Evolutionary conservation across 2,888 invertebrate genomes (phyloP), one percentile per base, ranked within the genome.

Genomic region (Agonopterix subpropinquella): DNA sequence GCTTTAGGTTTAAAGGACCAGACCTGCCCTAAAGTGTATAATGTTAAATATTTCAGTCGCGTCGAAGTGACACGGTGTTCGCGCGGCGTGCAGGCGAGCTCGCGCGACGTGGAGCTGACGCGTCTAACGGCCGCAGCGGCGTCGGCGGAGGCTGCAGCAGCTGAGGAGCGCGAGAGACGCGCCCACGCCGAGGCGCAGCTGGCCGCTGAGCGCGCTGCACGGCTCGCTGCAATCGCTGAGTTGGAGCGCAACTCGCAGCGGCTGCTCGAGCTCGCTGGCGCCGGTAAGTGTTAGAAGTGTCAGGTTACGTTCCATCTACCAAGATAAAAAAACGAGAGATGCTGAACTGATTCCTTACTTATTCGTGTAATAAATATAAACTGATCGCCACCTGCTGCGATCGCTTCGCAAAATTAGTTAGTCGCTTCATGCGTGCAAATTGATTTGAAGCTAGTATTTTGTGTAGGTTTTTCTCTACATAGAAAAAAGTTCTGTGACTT

Each of bases 201-300:
- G 58, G 91, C 91, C 41, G 92, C 92, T 10, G 95, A 95, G 64
- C 89, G 91, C 2, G 90, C 92, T 8, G 94, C 94, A 51, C 91
- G 95, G 48, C 89, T 92, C n/a, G 92, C 93, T 3, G 92, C 94
- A 50, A 91, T 92, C 64, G 91, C 92, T 11, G 95, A 95, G 73
- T 79, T 95, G 44, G 92, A 94, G 60, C 88, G 91, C 55, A 95
- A 95, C 72, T 92, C 94, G 13, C 92, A 93, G 63, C 85, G 95
- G 47, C 91, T 95, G 41, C 81, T 94, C 58, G 92, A 91, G 43
- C 87, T 91, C 62, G 86, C 78, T 70, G 77, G 91, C 59, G 73
- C 80, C 67, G 76, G 90, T 90, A 50, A 28, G 28, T 5, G 13
- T 13, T 13, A 13, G 13, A 13, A 13, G 13, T 13, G 13, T 1